Evolutionary conservation across 2,113 vertebrate genomes (phyloP).

Genomic region (Gambusia holbrooki): DNA sequence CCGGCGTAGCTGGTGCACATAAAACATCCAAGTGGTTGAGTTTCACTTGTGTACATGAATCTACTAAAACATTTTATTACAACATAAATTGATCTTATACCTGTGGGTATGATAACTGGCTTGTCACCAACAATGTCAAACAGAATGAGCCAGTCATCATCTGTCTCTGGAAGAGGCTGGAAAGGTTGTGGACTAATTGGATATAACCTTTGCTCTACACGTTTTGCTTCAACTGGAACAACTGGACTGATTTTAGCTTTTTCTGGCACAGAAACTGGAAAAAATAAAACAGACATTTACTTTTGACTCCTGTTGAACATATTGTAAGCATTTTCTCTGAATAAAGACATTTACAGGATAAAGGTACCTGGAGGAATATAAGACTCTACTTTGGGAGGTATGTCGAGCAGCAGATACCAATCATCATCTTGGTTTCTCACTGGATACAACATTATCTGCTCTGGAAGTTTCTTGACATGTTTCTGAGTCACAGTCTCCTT

Average conservation of each 20-base stretch:
- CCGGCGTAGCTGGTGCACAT: conserved; percentile 40
- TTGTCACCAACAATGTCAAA: conserved; percentile 36
- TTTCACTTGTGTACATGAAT: not conserved
- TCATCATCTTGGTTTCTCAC: conserved; percentile 58
- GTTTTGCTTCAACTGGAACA: conserved; percentile 31
- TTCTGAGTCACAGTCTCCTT: conserved; percentile 23
- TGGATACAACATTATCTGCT: conserved; percentile 32
- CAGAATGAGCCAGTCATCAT: conserved; percentile 64
- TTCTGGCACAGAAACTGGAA: conserved; percentile 39
- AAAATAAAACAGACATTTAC: conserved; percentile 2
- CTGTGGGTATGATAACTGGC: conserved; percentile 38
- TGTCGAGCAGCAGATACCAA: conserved; percentile 66
- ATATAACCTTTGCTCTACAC: conserved; percentile 8
- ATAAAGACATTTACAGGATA: not conserved
- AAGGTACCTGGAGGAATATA: conserved; percentile 62
- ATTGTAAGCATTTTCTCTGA: not conserved
- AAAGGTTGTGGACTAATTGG: conserved; percentile 31
- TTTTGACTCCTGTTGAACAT: not conserved
- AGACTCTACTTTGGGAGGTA: conserved; percentile 46
- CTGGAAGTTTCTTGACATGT: conserved; percentile 21
- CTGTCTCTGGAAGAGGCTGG: conserved; percentile 32
- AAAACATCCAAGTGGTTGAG: conserved; percentile 30
- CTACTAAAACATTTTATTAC: not conserved
- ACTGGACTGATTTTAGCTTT: conserved; percentile 21
- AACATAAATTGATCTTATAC: conserved; percentile 34